Evolutionary conservation across 2,888 invertebrate genomes (phyloP).

Genomic region (Therioaphis trifolii): DNA sequence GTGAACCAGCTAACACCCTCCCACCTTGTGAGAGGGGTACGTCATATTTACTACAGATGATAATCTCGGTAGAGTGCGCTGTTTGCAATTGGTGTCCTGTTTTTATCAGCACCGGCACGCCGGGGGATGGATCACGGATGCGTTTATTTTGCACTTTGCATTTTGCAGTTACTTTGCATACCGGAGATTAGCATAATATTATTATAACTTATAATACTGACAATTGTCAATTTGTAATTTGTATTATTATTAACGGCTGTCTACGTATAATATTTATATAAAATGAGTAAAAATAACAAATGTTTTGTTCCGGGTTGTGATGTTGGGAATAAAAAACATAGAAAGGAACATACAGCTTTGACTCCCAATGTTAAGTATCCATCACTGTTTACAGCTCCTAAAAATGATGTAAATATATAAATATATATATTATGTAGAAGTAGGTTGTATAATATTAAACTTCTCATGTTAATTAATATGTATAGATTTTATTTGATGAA

Average conservation of each 20-base stretch:
- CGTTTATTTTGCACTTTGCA: not conserved
- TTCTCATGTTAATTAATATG: not conserved
- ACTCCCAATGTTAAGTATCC: slow-evolving; percentile 8
- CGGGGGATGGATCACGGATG: not conserved
- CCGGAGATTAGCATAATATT: slow-evolving; percentile 8
- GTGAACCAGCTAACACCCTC: slow-evolving; percentile 24
- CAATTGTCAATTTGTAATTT: not conserved
- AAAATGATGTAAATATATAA: slow-evolving; percentile 5
- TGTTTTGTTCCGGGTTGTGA: slow-evolving; percentile 17
- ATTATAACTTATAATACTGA: not conserved
- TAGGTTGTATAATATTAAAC: slow-evolving; percentile 15
- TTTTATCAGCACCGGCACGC: not conserved
- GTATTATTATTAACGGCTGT: not conserved
- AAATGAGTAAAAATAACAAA: not conserved
- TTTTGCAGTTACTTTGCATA: not conserved
- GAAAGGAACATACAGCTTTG: not conserved
- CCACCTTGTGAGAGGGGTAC: not conserved
- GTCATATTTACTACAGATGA: slow-evolving; percentile 9
- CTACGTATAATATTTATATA: not conserved
- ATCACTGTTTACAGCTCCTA: not conserved
- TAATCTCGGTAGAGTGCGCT: not conserved
- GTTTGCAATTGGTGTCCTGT: slow-evolving; percentile 9
- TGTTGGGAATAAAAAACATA: slow-evolving; percentile 14
- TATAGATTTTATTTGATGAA: slow-evolving; percentile 7
- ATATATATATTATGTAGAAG: not conserved